Base-by-base conservation (phyloP, 2,113 vertebrate genomes). In the Synodontis membranacea region DNA sequence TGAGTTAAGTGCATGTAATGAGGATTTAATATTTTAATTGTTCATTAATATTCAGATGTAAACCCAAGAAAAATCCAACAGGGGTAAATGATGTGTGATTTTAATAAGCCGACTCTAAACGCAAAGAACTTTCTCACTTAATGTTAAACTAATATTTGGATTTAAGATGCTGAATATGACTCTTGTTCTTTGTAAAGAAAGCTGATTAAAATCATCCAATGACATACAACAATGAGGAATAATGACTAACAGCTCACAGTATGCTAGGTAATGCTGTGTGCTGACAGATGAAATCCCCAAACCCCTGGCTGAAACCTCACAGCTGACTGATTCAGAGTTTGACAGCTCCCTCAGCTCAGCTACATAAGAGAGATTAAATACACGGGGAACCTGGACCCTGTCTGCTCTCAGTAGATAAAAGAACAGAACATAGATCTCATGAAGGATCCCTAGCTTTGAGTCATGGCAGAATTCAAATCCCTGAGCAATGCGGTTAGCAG, bases 321-420 rank as follows among this genome's bases (percentile, higher is more conserved):
- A 68, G 87, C 88, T 88, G 91, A 90, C 86, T 88, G 84, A 89
- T 87, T 82, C 89, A 83, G 74, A 80, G 88, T 89, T n/a, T 82
- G 92, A 90, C 91, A 68, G 85, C 64, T 91, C 88, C 84, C 46
- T 80, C 90, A 91, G 88, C 91, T 88, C 90, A 87, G 89, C 90
- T 93, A 92, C 15, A 93, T 94, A 91, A 90, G 82, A 89, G 91
- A 93, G 93, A 94, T 91, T 86, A 92, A 93, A 89, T 88, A 91
- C 91, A 86, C 83, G 84, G 86, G 88, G 85, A 89, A 92, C 90
- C 91, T 88, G 87, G 88, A 66, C 91, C 90, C 87, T 34, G 44
- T 89, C 90, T 76, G 87, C 90, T 84, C 42, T 79, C 86, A 88
- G 82, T 14, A 64, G 92, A 93, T 94, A 84, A 91, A 85, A 91